phyloP scores from a whole-genome alignment of 2,113 vertebrate species.

The Nestor notabilis region DNA sequence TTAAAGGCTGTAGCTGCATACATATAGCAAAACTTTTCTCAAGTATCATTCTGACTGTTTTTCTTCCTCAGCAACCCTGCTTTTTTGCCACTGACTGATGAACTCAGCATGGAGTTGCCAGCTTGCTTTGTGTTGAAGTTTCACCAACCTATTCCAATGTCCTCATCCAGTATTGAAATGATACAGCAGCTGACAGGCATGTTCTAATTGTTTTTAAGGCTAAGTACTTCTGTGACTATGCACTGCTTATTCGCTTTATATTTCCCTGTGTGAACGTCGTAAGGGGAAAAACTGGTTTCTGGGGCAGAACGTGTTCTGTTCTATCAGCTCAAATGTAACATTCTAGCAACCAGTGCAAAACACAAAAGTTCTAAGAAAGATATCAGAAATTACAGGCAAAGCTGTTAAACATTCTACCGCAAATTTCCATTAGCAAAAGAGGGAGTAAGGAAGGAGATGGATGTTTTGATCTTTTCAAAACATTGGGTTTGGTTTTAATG shows the following conservation, averaged over 20 bases:
- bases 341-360: background rate
- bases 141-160: slow-evolving; percentile 73
- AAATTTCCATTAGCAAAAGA: background rate
- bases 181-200: slow-evolving; percentile 80
- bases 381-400: background rate
- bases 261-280: background rate
- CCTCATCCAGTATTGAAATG: slow-evolving; percentile 65
- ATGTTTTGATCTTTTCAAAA: background rate
- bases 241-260: background rate
- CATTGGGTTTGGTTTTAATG: background rate
- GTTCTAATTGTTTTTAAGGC: background rate
- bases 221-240: background rate
- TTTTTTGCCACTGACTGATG: slow-evolving; percentile 68
- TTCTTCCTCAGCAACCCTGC: slow-evolving; percentile 58
- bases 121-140: slow-evolving; percentile 82
- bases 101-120: slow-evolving; percentile 61
- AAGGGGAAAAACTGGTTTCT: background rate
- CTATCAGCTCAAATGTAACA: background rate
- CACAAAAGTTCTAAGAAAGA: background rate
- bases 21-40: background rate
- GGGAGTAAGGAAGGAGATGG: background rate
- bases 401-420: background rate
- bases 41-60: background rate
- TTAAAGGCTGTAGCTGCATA: background rate
- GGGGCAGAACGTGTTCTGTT: background rate